Percentiles rank a stretch among this genome's conserved stretches.
Conservation (phyloP, 1,140 invertebrate species). For the Schlechtendalia chinensis region DNA sequence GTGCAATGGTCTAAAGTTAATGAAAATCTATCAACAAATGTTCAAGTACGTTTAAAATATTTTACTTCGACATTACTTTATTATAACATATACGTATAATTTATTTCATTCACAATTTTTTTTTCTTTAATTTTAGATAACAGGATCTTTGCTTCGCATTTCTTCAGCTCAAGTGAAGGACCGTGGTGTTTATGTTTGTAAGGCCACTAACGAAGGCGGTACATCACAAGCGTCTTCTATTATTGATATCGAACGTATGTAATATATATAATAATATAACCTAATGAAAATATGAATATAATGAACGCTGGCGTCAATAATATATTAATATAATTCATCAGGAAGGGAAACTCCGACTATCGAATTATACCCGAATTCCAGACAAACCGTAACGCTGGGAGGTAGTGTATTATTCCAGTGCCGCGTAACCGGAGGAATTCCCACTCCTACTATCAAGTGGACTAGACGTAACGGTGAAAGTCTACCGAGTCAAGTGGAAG, state of each 20-base stretch:
- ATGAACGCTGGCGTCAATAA: background rate
- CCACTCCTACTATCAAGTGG: constrained; percentile 76
- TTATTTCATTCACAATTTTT: background rate
- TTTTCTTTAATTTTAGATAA: constrained; percentile 60
- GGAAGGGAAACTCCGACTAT: constrained; percentile 76
- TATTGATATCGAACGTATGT: constrained; percentile 85
- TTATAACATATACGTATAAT: too few relatives aligned
- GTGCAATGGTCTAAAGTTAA: constrained; percentile 78
- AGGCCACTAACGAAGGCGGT: constrained; percentile 62
- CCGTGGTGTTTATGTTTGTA: constrained; percentile 77
- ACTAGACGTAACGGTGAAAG: constrained; percentile 66
- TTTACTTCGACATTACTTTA: background rate
- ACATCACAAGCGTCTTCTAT: constrained; percentile 68
- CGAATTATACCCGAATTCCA: constrained; percentile 71
- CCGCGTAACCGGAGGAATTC: constrained; percentile 70
- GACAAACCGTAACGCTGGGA: constrained; percentile 66
- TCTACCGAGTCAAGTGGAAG: constrained; percentile 67
- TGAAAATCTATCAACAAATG: constrained; percentile 64
- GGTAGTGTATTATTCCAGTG: constrained; percentile 76
- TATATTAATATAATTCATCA: constrained; percentile 57
- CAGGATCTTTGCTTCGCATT: constrained; percentile 71
- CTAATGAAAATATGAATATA: background rate
- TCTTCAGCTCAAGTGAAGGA: constrained; percentile 70
- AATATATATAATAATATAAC: too few relatives aligned
- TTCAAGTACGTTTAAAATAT: constrained; percentile 59